Evolutionary conservation across 2,797 vertebrate species (phyloP).

Genomic region (Corythornis leucogaster): DNA sequence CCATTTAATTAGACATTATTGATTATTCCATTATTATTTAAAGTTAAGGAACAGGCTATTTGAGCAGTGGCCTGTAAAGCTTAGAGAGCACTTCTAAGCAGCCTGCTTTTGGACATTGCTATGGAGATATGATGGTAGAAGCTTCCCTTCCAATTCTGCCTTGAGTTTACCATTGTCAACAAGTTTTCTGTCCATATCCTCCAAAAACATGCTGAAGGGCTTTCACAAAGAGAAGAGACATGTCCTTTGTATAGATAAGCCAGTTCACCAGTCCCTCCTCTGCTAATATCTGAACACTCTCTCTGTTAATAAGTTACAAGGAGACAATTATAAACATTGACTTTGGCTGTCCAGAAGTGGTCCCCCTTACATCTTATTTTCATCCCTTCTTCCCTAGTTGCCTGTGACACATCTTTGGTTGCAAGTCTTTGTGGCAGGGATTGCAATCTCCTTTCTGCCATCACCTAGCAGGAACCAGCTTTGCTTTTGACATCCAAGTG

Average conservation of each 20-base stretch:
- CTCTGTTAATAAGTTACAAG: background rate
- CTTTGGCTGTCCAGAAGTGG: background rate
- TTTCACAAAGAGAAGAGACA: background rate
- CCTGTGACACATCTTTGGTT: background rate
- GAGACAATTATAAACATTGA: background rate
- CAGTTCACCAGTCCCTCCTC: background rate
- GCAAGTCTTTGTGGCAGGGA: background rate
- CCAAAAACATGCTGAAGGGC: background rate
- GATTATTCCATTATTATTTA: background rate
- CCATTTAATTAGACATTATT: background rate
- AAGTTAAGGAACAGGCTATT: background rate
- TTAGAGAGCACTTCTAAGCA: background rate
- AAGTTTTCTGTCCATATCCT: background rate
- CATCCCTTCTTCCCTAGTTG: fast-evolving
- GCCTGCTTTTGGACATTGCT: background rate
- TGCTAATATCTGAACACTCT: background rate
- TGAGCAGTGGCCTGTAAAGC: background rate
- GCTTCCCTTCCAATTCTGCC: background rate
- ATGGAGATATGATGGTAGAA: background rate
- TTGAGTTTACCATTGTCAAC: background rate
- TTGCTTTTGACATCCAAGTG: background rate
- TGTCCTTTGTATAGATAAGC: background rate
- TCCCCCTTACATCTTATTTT: background rate
- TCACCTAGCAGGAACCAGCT: background rate
- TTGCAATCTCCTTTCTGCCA: background rate